Conservation (phyloP, 35 echinoderm and acorn worm genomes). For the Apostichopus parvimensis region DNA sequence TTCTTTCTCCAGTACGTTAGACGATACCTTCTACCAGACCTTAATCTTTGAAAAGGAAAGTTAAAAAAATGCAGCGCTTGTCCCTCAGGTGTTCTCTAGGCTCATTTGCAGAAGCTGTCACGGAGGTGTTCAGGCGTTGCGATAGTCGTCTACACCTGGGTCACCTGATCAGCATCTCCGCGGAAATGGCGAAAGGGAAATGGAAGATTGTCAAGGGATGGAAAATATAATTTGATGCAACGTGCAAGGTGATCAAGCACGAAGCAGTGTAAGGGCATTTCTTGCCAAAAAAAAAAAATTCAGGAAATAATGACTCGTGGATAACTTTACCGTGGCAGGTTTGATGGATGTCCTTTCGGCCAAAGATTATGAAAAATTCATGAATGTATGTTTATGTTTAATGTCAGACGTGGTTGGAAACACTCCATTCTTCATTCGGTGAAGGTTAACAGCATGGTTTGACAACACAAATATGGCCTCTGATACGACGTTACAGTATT, state of each 20-base stretch:
- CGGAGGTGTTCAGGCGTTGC: conserved; percentile 52
- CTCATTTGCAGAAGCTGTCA: conserved; percentile 45
- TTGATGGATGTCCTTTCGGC: conserved; percentile 16
- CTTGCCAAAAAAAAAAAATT: conserved; percentile 15
- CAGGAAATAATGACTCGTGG: background rate
- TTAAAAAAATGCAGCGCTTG: conserved; percentile 21
- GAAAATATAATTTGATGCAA: conserved; percentile 51
- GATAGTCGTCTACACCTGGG: conserved; percentile 53
- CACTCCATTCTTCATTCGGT: background rate
- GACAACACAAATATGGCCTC: background rate
- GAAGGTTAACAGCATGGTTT: background rate
- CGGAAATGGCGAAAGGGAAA: conserved; percentile 8
- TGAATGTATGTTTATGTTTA: conserved; percentile 16
- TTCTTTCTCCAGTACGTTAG: background rate
- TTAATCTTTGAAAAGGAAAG: conserved; percentile 17
- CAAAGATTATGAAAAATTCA: conserved; percentile 16
- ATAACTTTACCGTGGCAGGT: conserved; percentile 6
- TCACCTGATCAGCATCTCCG: conserved; percentile 28
- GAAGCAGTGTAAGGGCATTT: conserved; percentile 2
- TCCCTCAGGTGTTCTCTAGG: conserved; percentile 47
- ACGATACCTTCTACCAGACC: conserved; percentile 37
- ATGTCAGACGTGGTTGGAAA: background rate
- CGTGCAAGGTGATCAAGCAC: conserved; percentile 22
- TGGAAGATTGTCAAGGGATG: conserved; percentile 32
- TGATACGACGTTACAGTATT: too few relatives aligned